Base-by-base conservation (phyloP, 2,113 vertebrate genomes). In the Typhlomys cinereus region DNA sequence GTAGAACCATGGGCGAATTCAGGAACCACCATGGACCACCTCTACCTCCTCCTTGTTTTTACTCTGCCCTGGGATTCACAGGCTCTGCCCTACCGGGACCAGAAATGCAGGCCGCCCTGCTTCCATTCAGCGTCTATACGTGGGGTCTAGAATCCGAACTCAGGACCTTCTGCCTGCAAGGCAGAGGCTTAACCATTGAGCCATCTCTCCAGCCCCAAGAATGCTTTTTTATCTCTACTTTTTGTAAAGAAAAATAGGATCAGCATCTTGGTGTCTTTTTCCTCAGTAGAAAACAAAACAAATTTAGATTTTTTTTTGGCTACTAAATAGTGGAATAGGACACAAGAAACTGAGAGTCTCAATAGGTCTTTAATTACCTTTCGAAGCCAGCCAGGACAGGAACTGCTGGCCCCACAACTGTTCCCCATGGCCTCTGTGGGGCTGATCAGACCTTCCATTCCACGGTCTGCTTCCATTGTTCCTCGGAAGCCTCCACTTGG, bases 361-460 rank as follows among this genome's bases (percentile, higher is more conserved):
- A 39, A 81, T 6, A 66, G 14, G 2, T 59, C 41, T 73, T 92
- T 69, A 93, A 91, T 97, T 98, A 99, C 99, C 99, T 99, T 99
- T 83, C 98, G 98, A 61, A 99, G 98, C 99, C 99, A 99, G 71
- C 99, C 98, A 59, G 99, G 99, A 86, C 99, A 99, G 81, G 99
- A 99, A 97, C 99, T 99, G 96, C 98, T 98, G 57, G 98, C 98
- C 91, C 97, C 98, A 96, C 96, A 98, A 66, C 96, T 96, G 93
- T 98, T 93, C 97, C 97, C 97, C 86, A 97, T 82, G 36, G 98
- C 97, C 97, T 99, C 98, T 0, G 99, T 97, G 46, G 98, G 98
- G 88, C 98, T 98, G 91, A 98, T 97, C 92, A 97, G 97, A 78
- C 98, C 97, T n/a, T 98, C 98, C 52, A 98, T 90, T 66, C 99